Conservation (phyloP, 2,113 vertebrate genomes). For the Semnornis frantzii region DNA sequence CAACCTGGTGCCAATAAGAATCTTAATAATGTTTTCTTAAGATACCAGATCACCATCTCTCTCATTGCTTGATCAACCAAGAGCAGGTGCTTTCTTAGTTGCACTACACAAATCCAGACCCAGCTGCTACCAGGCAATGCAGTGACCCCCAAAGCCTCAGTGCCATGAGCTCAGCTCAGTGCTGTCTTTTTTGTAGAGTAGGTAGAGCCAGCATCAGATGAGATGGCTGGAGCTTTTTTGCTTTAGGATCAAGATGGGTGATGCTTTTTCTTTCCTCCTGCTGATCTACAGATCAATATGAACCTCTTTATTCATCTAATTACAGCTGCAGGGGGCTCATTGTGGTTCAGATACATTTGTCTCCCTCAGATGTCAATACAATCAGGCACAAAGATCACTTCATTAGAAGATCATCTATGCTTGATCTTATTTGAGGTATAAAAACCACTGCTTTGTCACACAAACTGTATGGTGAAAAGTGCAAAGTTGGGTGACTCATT, state of each 20-base stretch:
- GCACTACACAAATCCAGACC: neutral
- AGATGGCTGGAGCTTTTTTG: neutral
- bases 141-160: neutral
- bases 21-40: neutral
- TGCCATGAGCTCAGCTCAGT: neutral
- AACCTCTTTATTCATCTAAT: slow-evolving; percentile 49
- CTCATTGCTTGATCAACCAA: neutral
- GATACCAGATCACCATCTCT: neutral
- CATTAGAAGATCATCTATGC: slow-evolving; percentile 51
- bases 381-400: slow-evolving; percentile 54
- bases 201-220: neutral
- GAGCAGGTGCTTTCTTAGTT: neutral
- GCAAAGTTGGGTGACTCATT: neutral
- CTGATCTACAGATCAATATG: slow-evolving; percentile 36
- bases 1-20: neutral
- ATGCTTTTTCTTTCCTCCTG: neutral
- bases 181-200: neutral
- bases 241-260: neutral
- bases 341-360: slow-evolving; percentile 13
- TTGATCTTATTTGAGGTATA: slow-evolving; percentile 1
- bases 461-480: neutral
- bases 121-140: neutral
- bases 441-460: neutral
- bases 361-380: slow-evolving; percentile 46
- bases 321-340: slow-evolving; percentile 36